Evolutionary conservation across 92 coral and sea anemone species (phyloP), one percentile per base, ranked within the genome.

Genomic region (Porites rus): DNA sequence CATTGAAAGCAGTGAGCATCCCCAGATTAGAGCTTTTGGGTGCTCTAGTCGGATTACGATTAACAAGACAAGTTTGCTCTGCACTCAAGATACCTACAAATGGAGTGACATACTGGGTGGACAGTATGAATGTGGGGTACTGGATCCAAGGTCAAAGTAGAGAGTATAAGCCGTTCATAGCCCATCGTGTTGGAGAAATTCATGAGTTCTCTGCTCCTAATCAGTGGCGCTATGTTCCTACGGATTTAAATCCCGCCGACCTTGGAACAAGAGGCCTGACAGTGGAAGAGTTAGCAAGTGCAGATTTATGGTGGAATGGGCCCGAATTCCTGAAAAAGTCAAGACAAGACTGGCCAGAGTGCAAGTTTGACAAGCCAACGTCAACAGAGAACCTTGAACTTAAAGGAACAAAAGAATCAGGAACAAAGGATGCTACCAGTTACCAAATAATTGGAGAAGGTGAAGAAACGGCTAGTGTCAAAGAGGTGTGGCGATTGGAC

Each of bases 221-320:
- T 16, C 96, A 87, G 87, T 90, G 94, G 94, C 65, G 85, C 59
- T 90, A 92, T 58, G 82, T 90, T 31, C 86, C 85, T 6, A 92
- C 95, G 19, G 91, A 88, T 28, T 75, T 80, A 62, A 93, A 88
- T 69, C 94, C 94, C 8, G 93, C 90, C 18, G 93, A 93, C 85
- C 80, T 84, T 17, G 86, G 84, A 65, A 88, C 84, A 19, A 85
- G 92, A 78, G 93, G 92, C 60, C 75, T 66, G 43, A 50, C 78
- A 66, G 90, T 81, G 1, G 50, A 24, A 31, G 90, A 91, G 58
- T 74, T 91, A 64, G 84, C 79, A 10, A 38, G 84, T 43, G 72
- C 72, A 51, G 85, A 76, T 1, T 59, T 31, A 10, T 93, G 96
- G 93, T 93, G 94, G 93, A 74, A 84, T 69, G 94, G 88, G 7